Conservation (phyloP, 2,113 vertebrate genomes). For the Elephantulus edwardii region DNA sequence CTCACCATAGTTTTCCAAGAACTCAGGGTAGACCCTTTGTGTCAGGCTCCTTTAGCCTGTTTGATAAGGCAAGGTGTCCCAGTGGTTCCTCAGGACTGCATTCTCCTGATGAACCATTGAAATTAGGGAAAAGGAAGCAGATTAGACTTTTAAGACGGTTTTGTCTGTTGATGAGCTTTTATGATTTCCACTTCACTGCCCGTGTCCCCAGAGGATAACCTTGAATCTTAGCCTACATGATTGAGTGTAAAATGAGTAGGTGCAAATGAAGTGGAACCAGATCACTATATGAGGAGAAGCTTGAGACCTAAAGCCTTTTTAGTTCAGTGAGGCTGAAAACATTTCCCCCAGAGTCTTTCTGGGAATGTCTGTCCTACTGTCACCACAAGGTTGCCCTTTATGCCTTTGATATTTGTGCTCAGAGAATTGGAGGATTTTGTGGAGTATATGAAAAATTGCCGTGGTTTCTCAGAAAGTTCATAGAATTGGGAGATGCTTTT, state of each 20-base stretch:
- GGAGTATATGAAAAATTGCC: not conserved
- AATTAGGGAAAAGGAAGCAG: conserved; percentile 31
- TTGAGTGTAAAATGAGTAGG: conserved; percentile 55
- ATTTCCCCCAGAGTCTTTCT: conserved; percentile 15
- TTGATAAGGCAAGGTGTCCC: conserved; percentile 19
- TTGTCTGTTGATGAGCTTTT: conserved; percentile 49
- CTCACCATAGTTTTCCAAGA: conserved; percentile 23
- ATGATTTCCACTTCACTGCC: conserved; percentile 39
- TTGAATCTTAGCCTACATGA: conserved; percentile 34
- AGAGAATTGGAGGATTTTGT: not conserved
- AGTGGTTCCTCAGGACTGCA: not conserved
- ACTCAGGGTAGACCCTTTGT: not conserved
- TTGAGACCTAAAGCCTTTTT: not conserved
- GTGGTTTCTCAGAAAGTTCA: not conserved
- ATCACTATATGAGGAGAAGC: not conserved
- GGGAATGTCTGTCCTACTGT: not conserved
- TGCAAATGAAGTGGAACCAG: conserved; percentile 52
- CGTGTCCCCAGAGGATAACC: conserved; percentile 4
- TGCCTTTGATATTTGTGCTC: conserved; percentile 26
- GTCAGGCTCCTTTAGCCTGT: not conserved
- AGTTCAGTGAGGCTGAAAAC: not conserved
- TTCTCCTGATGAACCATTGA: conserved; percentile 21
- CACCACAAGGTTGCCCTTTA: not conserved
- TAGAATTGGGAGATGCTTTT: not conserved
- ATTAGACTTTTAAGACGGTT: conserved; percentile 18